Conservation (phyloP, 1,140 invertebrate species). For the Cherax quadricarinatus region DNA sequence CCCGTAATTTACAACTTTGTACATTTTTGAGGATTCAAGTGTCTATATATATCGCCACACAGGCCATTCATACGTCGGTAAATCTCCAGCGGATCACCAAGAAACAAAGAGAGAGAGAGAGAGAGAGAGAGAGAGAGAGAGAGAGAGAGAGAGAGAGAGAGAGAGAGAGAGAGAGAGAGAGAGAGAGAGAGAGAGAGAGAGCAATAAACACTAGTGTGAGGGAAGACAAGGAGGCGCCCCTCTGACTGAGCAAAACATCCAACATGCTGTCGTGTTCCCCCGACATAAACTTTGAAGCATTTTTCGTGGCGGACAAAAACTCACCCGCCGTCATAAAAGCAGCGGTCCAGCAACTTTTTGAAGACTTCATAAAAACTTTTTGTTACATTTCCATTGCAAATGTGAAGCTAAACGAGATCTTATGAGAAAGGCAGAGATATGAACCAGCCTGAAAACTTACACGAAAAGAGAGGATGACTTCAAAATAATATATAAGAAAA, state of each 20-base stretch:
- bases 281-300: background rate
- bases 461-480: background rate
- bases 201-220: background rate
- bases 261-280: no score
- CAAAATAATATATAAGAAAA: background rate
- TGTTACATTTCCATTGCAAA: constrained; percentile 39
- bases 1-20: no score
- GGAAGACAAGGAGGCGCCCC: background rate
- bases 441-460: constrained; percentile 9
- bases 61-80: background rate
- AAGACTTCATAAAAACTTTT: constrained; percentile 45
- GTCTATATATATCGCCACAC: background rate
- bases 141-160: background rate
- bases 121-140: constrained; percentile 3
- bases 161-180: background rate
- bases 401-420: constrained; percentile 31
- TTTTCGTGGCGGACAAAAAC: constrained; percentile 12
- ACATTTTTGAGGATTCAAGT: background rate
- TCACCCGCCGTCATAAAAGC: constrained; percentile 18
- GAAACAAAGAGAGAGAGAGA: background rate
- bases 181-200: constrained; percentile 3
- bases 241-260: no score
- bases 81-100: background rate
- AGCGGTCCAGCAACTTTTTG: constrained; percentile 14
- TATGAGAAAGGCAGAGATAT: constrained; percentile 37